A percentile compares a stretch with the other conserved stretches of the same genome.
Evolutionary conservation across 2,797 vertebrate species (phyloP).

Genomic region (Rhincodon typus): DNA sequence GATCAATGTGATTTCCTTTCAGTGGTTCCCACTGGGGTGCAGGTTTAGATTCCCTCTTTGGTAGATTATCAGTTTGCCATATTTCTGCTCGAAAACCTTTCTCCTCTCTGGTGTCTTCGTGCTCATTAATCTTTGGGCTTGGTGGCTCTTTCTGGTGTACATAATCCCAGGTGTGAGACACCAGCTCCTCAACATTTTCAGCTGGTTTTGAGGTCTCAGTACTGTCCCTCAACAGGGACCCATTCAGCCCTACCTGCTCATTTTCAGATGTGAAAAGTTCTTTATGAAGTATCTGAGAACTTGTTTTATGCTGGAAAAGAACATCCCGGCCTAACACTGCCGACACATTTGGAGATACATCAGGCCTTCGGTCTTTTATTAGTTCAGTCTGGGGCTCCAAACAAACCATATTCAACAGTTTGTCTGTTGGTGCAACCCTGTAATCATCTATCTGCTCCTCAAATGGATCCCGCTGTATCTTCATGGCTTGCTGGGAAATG

Average conservation of each 20-base stretch:
- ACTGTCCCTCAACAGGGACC: slow-evolving; percentile 55
- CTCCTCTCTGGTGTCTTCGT: slow-evolving; percentile 62
- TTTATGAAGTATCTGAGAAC: slow-evolving; percentile 48
- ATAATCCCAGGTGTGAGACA: slow-evolving; percentile 61
- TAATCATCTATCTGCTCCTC: slow-evolving; percentile 75
- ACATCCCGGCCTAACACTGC: slow-evolving; percentile 57
- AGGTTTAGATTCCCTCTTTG: slow-evolving; percentile 56
- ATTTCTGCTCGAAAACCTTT: slow-evolving; percentile 56
- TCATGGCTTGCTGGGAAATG: slow-evolving; percentile 42
- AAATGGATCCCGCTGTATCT: slow-evolving; percentile 68
- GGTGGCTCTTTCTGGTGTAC: slow-evolving; percentile 60
- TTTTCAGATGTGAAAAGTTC: slow-evolving; percentile 53
- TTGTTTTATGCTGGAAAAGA: slow-evolving; percentile 61
- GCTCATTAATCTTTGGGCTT: slow-evolving; percentile 51
- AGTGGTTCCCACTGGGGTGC: slow-evolving; percentile 73
- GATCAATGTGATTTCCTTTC: slow-evolving; percentile 58
- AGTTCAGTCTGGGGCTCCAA: slow-evolving; percentile 47
- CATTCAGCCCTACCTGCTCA: slow-evolving; percentile 53
- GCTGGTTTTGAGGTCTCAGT: background rate
- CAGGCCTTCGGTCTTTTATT: slow-evolving; percentile 53
- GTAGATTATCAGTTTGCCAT: slow-evolving; percentile 74
- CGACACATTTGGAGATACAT: slow-evolving; percentile 51
- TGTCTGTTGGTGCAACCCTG: slow-evolving; percentile 57
- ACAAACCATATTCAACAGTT: slow-evolving; percentile 53
- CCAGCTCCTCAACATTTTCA: slow-evolving; percentile 38